Base-by-base conservation (phyloP, 1,140 invertebrate species). In the Pseudomyrmex pallidus region DNA sequence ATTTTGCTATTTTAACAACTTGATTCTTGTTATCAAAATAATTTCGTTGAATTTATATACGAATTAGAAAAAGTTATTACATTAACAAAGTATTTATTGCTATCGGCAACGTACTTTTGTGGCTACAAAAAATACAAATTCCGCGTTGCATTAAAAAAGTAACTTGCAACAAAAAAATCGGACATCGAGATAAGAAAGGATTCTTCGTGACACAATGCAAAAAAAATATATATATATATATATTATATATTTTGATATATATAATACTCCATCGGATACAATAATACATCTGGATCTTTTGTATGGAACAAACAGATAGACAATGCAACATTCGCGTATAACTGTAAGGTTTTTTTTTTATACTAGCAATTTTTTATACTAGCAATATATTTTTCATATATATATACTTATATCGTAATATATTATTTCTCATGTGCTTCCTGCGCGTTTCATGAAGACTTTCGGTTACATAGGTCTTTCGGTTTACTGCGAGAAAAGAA, bases 271-370 rank as follows among this genome's bases (percentile, higher is more conserved):
- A 92, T 90, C 89, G 91, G 91, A 92, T 93, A 92, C 89, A 93
- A 92, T 92, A 90, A 92, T 92, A 93, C 90, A 92, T 90, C 90
- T 92, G 87, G 90, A 92, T 90, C 89, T 35, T 35, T 35, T 92
- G 91, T 90, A 91, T 92, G 91, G 90, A 92, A 92, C 90, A 89
- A 91, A 91, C 90, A 93, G 87, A 92, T 90, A 92, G 90, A 92
- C 89, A 91, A 91, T 93, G 90, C 89, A 92, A 92, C 90, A 90
- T 91, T 91, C 76, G 88, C 87, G 90, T 35, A 35, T 91, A 92
- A 91, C 87, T 93, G 90, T 87, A 91, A 90, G 90, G 89, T 92
- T 89, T 90, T 92, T 86, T 35, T 7, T 35, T 35, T 90, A 93
- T 86, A n/a, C n/a, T n/a, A n/a, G n/a, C n/a, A n/a, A n/a, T 86